Percentiles rank a stretch among this genome's conserved stretches.
phyloP scores from a whole-genome alignment of 2,113 vertebrate species.

The Passer domesticus region DNA sequence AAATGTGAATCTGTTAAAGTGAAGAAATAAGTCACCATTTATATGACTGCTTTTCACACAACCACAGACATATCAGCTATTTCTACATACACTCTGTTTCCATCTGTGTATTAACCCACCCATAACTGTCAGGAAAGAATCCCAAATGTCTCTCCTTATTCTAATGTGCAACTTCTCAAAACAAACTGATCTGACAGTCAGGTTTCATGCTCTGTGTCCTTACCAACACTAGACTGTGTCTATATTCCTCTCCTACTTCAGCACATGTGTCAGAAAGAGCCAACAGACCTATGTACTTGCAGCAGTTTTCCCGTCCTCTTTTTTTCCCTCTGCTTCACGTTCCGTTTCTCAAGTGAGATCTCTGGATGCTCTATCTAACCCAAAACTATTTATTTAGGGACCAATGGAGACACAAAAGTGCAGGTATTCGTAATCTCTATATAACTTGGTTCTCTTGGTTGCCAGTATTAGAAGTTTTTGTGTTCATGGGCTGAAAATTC shows the following conservation, averaged over 20 bases:
- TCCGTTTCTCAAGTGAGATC: neutral
- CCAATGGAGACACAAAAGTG: neutral
- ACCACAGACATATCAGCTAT: neutral
- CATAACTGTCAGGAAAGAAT: neutral
- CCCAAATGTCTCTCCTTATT: neutral
- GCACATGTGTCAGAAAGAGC: neutral
- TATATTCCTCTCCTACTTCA: neutral
- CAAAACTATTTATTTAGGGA: neutral
- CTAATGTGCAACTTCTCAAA: neutral
- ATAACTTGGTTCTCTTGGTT: neutral
- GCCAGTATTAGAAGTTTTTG: neutral
- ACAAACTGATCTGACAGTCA: neutral
- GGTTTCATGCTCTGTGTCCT: neutral
- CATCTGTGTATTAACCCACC: neutral
- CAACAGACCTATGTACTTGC: neutral
- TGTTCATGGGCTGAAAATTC: neutral
- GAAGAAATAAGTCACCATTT: neutral
- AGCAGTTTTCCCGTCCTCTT: neutral
- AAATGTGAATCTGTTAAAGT: slow-evolving; percentile 28
- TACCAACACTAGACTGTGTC: neutral
- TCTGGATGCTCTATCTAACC: neutral
- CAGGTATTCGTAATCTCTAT: neutral
- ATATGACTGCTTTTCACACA: neutral
- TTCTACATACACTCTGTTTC: neutral
- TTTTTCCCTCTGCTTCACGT: neutral